phyloP scores from a whole-genome alignment of 2,797 vertebrate species.

The Garrulus glandarius region DNA sequence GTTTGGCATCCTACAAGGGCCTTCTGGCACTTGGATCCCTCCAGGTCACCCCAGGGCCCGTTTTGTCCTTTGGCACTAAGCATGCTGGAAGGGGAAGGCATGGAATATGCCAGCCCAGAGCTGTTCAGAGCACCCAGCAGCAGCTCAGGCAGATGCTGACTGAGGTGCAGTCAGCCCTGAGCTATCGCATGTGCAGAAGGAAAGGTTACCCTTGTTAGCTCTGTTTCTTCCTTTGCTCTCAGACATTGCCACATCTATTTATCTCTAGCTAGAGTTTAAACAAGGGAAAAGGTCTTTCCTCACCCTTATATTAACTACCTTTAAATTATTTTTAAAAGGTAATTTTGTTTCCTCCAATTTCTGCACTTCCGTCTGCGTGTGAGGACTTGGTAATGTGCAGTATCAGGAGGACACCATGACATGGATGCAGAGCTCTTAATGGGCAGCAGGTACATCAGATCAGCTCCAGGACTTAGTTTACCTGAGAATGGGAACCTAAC shows the following conservation, averaged over 20 bases:
- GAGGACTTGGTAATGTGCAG: rapidly evolving
- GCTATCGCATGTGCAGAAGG: rapidly evolving
- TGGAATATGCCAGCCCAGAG: not conserved
- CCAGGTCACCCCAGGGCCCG: not conserved
- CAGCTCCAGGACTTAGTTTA: not conserved
- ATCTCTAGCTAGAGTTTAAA: not conserved
- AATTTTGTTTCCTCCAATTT: not conserved
- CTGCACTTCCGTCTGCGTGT: not conserved
- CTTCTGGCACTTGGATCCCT: not conserved
- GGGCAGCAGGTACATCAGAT: not conserved
- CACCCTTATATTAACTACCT: not conserved
- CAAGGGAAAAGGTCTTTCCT: not conserved
- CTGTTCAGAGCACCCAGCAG: not conserved
- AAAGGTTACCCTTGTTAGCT: conserved; percentile 3
- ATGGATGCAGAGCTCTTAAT: not conserved
- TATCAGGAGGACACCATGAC: not conserved
- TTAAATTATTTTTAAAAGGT: not conserved
- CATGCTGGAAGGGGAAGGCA: not conserved
- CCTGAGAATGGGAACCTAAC: not conserved
- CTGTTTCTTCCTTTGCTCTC: not conserved
- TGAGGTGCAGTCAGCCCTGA: not conserved
- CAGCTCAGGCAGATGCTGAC: not conserved
- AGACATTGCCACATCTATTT: not conserved
- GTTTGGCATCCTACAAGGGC: not conserved
- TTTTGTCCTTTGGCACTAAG: not conserved